Percentiles rank a stretch among this genome's conserved stretches.
Conservation (phyloP, 2,888 invertebrate genomes). For the Hydraecia micacea region DNA sequence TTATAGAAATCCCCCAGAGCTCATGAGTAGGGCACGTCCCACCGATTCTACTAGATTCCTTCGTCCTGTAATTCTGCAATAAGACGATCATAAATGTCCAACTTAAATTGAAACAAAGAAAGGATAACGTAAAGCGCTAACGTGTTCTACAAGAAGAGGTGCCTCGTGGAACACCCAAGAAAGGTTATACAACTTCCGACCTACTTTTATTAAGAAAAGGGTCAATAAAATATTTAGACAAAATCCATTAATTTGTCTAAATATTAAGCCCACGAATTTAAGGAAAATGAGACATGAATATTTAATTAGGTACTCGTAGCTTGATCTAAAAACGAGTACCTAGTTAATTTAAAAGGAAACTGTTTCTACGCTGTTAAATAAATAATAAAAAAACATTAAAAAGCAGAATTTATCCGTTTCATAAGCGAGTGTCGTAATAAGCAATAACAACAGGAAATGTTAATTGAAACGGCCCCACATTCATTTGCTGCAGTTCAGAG, state of each 20-base stretch:
- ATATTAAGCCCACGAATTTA: conserved; percentile 22
- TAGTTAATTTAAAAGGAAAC: conserved; percentile 27
- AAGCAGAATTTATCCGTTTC: conserved; percentile 26
- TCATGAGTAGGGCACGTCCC: conserved; percentile 66
- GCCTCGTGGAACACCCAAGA: conserved; percentile 25
- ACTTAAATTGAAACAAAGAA: conserved; percentile 67
- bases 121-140: conserved; percentile 56
- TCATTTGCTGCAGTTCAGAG: conserved; percentile 44
- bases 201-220: conserved; percentile 43
- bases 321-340: conserved; percentile 21
- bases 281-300: conserved; percentile 35
- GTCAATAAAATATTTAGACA: conserved; percentile 44
- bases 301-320: conserved; percentile 16
- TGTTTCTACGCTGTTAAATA: conserved; percentile 1
- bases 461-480: conserved; percentile 56
- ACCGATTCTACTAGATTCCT: conserved; percentile 62
- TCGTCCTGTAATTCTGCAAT: conserved; percentile 61
- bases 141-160: conserved; percentile 43
- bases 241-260: conserved; percentile 30
- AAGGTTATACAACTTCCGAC: conserved; percentile 51
- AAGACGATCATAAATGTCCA: conserved; percentile 66
- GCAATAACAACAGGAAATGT: conserved; percentile 59
- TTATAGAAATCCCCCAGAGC: conserved; percentile 63
- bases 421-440: conserved; percentile 45
- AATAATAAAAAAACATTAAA: conserved; percentile 10